Conservation (phyloP, 2,113 vertebrate species). For the Sapajus apella region DNA sequence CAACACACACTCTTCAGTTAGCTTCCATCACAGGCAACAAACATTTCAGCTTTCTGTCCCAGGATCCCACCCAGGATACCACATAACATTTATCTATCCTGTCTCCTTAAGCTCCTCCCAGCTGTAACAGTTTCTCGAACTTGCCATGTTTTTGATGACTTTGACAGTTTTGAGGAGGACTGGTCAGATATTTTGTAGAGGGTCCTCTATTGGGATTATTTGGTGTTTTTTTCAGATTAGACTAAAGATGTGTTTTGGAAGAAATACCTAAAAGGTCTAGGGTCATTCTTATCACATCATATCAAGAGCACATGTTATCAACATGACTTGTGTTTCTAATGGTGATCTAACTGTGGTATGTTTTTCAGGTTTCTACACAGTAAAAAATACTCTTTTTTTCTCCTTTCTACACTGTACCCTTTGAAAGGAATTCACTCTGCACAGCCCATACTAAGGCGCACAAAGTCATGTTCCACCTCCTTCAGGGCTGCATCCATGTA, state of each 20-base stretch:
- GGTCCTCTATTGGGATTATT: neutral
- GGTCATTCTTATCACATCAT: too few relatives aligned
- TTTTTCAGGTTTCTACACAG: neutral
- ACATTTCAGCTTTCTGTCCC: too few relatives aligned
- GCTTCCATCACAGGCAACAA: too few relatives aligned
- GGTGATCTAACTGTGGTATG: neutral
- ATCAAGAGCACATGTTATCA: too few relatives aligned
- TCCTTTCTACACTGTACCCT: neutral
- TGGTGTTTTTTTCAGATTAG: neutral
- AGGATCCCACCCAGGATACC: too few relatives aligned
- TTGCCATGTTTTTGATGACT: neutral
- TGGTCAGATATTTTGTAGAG: neutral
- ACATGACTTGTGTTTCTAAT: too few relatives aligned
- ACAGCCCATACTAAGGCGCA: neutral
- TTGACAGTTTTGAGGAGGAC: neutral
- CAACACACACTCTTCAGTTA: neutral
- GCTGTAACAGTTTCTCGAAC: neutral
- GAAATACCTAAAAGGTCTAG: neutral
- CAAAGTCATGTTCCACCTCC: rapidly evolving
- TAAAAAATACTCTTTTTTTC: neutral
- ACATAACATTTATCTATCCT: rapidly evolving
- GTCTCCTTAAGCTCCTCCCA: too few relatives aligned
- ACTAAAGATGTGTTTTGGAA: neutral
- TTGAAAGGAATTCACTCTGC: neutral
- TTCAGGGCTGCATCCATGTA: neutral